Conservation (phyloP, 2,888 invertebrate genomes). For the Embidobia sp. region DNA sequence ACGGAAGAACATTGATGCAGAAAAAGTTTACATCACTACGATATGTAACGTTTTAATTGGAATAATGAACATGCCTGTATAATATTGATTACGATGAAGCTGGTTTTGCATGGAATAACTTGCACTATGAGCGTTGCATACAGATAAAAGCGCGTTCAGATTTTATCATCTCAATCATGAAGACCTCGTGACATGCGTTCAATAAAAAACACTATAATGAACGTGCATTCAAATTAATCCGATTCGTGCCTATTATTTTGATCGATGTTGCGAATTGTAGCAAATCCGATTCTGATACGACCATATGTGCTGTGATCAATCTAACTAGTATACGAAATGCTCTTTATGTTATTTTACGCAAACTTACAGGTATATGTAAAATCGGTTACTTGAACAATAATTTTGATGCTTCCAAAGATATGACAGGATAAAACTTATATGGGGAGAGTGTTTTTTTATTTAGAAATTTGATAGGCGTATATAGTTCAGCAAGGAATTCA, state of each 20-base stretch:
- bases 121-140: conserved; percentile 28
- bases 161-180: conserved; percentile 44
- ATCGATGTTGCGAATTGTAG: conserved; percentile 43
- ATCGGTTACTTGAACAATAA: not conserved
- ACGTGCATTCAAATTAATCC: conserved; percentile 59
- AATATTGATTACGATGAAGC: conserved; percentile 50
- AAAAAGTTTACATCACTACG: conserved; percentile 19
- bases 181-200: conserved; percentile 59
- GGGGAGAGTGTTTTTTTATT: too few species aligned
- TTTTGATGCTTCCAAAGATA: too few species aligned
- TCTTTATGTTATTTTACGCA: conserved; percentile 12
- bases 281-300: conserved; percentile 18
- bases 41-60: conserved; percentile 49
- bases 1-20: too few species aligned
- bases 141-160: conserved; percentile 46
- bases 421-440: too few species aligned
- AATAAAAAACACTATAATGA: conserved; percentile 63
- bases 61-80: conserved; percentile 35
- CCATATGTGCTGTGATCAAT: conserved; percentile 23
- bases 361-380: conserved; percentile 7
- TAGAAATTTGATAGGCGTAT: too few species aligned
- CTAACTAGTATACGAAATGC: conserved; percentile 11
- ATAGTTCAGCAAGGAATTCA: too few species aligned
- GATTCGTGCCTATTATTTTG: conserved; percentile 64
- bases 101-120: conserved; percentile 49